phyloP scores from a whole-genome alignment of 2,113 vertebrate species.

The Chloroceryle aenea region DNA sequence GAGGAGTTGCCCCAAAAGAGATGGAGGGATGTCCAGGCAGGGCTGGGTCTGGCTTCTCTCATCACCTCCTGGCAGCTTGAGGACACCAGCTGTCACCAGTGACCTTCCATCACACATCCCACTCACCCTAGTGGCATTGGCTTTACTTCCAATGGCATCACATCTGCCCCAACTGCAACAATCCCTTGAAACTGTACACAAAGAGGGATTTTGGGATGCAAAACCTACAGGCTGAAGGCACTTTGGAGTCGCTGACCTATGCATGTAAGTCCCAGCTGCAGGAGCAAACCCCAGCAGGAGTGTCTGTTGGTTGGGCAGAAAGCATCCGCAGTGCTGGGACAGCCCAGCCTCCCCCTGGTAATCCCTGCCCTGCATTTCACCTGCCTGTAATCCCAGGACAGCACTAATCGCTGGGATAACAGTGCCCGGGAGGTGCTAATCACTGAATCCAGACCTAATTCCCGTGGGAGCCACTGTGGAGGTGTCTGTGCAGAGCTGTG shows the following conservation, averaged over 20 bases:
- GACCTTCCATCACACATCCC: accelerated
- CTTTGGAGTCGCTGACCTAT: accelerated
- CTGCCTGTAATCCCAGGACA: background rate
- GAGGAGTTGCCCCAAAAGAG: background rate
- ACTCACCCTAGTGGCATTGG: accelerated
- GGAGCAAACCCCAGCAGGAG: background rate
- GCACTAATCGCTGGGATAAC: slow-evolving; percentile 12
- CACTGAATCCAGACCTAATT: background rate
- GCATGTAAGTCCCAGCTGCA: accelerated
- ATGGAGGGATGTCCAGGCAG: background rate
- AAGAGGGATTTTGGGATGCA: background rate
- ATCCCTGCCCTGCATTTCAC: background rate
- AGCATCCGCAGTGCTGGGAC: accelerated
- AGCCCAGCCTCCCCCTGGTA: background rate
- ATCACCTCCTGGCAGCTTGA: background rate
- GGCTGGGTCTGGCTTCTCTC: background rate
- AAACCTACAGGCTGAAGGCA: background rate
- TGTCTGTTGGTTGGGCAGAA: background rate
- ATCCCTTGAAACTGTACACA: accelerated
- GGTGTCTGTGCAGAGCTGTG: background rate
- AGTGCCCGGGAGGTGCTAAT: background rate
- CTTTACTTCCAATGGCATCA: accelerated
- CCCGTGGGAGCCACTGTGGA: background rate
- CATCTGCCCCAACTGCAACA: accelerated
- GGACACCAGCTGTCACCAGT: too few species aligned